Percentiles rank a stretch among this genome's conserved stretches.
Conservation (phyloP, 1,140 invertebrate genomes). For the Drosophila nigrodunni region DNA sequence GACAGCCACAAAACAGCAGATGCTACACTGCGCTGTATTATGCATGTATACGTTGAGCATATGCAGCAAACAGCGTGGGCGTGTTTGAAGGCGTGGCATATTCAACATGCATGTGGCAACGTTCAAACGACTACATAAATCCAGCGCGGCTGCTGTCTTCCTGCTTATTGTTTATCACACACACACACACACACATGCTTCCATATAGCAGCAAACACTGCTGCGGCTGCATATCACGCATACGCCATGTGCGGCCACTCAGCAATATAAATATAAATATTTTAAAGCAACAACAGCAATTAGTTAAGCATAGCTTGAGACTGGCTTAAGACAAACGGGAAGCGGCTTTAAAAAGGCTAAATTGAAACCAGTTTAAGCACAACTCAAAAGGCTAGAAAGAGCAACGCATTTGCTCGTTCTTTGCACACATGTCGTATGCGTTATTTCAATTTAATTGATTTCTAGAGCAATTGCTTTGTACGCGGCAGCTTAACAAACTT, state of each 20-base stretch:
- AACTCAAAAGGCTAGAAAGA: slow-evolving; percentile 4
- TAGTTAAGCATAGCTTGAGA: slow-evolving; percentile 22
- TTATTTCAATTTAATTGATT: slow-evolving; percentile 82
- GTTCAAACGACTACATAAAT: slow-evolving; percentile 74
- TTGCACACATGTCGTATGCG: slow-evolving; percentile 79
- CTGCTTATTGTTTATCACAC: slow-evolving; percentile 76
- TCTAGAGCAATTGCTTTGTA: slow-evolving; percentile 61
- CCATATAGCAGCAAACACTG: slow-evolving; percentile 29
- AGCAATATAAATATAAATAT: slow-evolving; percentile 64
- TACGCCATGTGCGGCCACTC: slow-evolving; percentile 66
- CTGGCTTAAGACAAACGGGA: background rate
- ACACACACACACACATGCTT: slow-evolving; percentile 29
- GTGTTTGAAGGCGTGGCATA: background rate
- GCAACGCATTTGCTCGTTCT: slow-evolving; percentile 25
- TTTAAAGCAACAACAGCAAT: slow-evolving; percentile 58
- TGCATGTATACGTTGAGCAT: slow-evolving; percentile 32
- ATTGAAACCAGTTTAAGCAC: too few species aligned
- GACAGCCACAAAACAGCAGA: slow-evolving; percentile 41
- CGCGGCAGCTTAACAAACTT: slow-evolving; percentile 58
- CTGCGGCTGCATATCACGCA: slow-evolving; percentile 55
- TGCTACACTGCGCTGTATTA: slow-evolving; percentile 39
- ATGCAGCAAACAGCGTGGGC: slow-evolving; percentile 22
- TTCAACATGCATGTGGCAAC: slow-evolving; percentile 4
- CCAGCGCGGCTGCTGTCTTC: slow-evolving; percentile 65
- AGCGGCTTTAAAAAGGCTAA: slow-evolving; percentile 31